Percentiles rank a stretch among this genome's conserved stretches.
Conservation (phyloP, 1,140 invertebrate species). For the Xylocopa sonorina region DNA sequence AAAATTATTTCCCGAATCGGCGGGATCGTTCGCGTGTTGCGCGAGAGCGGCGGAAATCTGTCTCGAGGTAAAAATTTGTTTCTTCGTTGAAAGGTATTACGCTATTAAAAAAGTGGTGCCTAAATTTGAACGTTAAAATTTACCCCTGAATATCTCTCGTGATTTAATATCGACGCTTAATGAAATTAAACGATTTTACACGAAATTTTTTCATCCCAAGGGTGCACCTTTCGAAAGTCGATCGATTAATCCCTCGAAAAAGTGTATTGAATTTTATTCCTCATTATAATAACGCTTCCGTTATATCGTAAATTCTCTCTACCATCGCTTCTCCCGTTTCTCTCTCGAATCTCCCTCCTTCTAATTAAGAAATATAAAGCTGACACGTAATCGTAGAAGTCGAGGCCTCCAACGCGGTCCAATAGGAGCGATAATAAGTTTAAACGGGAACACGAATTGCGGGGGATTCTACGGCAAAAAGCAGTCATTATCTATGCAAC, state of each 20-base stretch:
- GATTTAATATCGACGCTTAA: constrained; percentile 7
- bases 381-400: background rate
- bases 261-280: background rate
- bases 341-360: too few relatives aligned
- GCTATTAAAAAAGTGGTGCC: background rate
- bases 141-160: constrained; percentile 1
- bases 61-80: too few relatives aligned
- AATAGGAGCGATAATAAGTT: constrained; percentile 14
- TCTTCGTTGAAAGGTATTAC: background rate
- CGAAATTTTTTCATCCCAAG: constrained; percentile 25
- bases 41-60: too few relatives aligned
- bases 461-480: constrained; percentile 55
- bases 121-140: constrained; percentile 18
- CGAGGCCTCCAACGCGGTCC: background rate
- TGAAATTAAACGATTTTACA: constrained; percentile 24
- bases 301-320: background rate
- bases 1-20: too few relatives aligned
- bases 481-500: constrained; percentile 58
- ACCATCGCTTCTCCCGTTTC: background rate
- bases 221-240: background rate
- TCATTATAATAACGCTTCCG: background rate
- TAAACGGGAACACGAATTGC: constrained; percentile 45
- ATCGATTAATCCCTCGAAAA: constrained; percentile 49
- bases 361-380: too few relatives aligned
- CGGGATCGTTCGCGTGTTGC: too few relatives aligned